These are phyloP conservation scores for Pristis pectinata DNA, from an alignment of 2,797 vertebrate species.

Conservation along the genomic window DNA sequence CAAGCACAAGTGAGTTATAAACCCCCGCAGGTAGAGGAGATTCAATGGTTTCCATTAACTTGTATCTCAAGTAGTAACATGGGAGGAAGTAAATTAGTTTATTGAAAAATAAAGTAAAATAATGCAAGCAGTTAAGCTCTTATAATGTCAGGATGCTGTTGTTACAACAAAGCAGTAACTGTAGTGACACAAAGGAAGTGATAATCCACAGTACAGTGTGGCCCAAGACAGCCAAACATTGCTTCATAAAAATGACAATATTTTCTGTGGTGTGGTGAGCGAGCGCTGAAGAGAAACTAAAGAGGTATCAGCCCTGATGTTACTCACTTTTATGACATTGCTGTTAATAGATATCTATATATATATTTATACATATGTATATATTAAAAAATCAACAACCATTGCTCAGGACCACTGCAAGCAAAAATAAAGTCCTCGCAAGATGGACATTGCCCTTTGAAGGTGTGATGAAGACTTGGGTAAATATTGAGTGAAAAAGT, in stretches of 20 bases:
- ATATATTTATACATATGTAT: conserved; percentile 32
- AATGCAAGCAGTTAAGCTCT: conserved; percentile 22
- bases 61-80: not conserved
- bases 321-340: not conserved
- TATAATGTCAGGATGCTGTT: conserved; percentile 13
- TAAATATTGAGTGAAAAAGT: not conserved
- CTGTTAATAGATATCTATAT: conserved; percentile 32
- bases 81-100: not conserved
- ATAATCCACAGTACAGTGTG: not conserved
- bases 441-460: not conserved
- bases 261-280: not conserved
- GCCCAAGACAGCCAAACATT: not conserved
- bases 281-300: conserved; percentile 21
- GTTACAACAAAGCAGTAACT: conserved; percentile 22
- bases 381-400: not conserved
- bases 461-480: conserved; percentile 18
- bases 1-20: conserved; percentile 7
- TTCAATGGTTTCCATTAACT: too few species aligned
- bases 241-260: not conserved
- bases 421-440: conserved; percentile 29
- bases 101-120: conserved; percentile 26
- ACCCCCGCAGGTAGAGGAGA: too few species aligned
- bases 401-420: conserved; percentile 3
- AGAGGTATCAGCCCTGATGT: conserved; percentile 8
- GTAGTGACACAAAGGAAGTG: not conserved